Evolutionary conservation across 1,140 invertebrate genomes (phyloP).

Genomic region (Drosophila ohnishii): DNA sequence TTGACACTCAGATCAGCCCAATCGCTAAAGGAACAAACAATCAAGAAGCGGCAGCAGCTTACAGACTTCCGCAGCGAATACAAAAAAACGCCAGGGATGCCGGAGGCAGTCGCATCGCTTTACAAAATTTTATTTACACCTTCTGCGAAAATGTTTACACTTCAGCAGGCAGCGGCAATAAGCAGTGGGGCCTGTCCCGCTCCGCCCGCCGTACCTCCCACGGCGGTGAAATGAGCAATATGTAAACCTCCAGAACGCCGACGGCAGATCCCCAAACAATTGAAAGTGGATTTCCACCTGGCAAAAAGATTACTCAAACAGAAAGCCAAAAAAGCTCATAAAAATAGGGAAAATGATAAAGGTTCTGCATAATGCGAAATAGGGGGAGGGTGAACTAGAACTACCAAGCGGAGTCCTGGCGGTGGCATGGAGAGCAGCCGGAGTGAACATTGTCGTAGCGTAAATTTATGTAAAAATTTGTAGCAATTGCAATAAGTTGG

Average conservation of each 20-base stretch:
- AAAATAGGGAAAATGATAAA: slow-evolving; percentile 61
- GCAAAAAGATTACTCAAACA: slow-evolving; percentile 63
- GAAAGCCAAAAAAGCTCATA: slow-evolving; percentile 63
- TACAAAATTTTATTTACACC: slow-evolving; percentile 81
- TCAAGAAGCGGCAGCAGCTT: slow-evolving; percentile 52
- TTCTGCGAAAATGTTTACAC: slow-evolving; percentile 80
- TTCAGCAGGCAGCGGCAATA: slow-evolving; percentile 68
- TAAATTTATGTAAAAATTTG: slow-evolving; percentile 81
- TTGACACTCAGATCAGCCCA: slow-evolving; percentile 50
- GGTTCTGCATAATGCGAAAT: slow-evolving; percentile 58
- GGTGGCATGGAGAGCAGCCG: background rate
- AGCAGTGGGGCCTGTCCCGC: slow-evolving; percentile 13
- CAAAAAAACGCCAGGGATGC: slow-evolving; percentile 17
- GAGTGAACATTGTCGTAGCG: slow-evolving; percentile 50
- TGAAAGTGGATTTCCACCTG: slow-evolving; percentile 79
- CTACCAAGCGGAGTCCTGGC: background rate
- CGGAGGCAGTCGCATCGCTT: slow-evolving; percentile 43
- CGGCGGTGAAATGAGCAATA: slow-evolving; percentile 71
- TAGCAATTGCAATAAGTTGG: slow-evolving; percentile 75
- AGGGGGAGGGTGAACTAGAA: slow-evolving; percentile 22
- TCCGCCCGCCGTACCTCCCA: slow-evolving; percentile 5
- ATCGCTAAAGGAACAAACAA: slow-evolving; percentile 63
- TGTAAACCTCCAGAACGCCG: slow-evolving; percentile 67
- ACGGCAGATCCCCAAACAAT: slow-evolving; percentile 73
- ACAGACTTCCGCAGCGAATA: slow-evolving; percentile 54